Base-by-base conservation (phyloP, 2,797 vertebrate species). In the Oceanodroma leucorhoa region DNA sequence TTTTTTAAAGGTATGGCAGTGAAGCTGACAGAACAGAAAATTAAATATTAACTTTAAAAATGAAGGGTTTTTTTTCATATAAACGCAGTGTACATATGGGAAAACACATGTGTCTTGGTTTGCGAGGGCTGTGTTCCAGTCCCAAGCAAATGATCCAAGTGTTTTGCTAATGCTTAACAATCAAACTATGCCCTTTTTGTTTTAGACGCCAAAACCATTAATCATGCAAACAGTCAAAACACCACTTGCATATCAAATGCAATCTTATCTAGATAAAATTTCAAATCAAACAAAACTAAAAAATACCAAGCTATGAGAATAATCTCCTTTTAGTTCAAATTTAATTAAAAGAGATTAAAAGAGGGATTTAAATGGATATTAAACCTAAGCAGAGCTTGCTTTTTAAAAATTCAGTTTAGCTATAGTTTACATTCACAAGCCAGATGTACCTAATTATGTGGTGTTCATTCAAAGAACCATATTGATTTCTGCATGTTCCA, bases 401-500 rank as follows among this genome's bases (percentile, higher is more conserved):
- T 8, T 90, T 79, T 60, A 84, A 95, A 81, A 90, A 79, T 5
- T 67, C 27, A 46, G 10, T 88, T 90, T 75, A 90, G 77, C 30
- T 87, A 38, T 4, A 83, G 58, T 64, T 90, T 95, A 95, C n/a
- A 45, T 75, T 73, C 53, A 77, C 66, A 85, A 48, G 40, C 40
- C 86, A 94, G 62, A 90, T 76, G 64, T 60, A 78, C 36, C 20
- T 79, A 87, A 91, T 92, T 89, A 90, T 26, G 50, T 17, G 17
- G 29, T 73, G 48, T 62, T 90, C 29, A 22, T 64, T 94, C 75
- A 80, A 80, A 87, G 61, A 72, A 60, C 30, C 19, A 72, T 61
- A 95, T 72, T 92, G 90, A 95, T 88, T 90, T 84, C 71, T 84
- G 22, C 43, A 84, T 73, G 55, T 45, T 90, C 51, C 83, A 87